Base-by-base conservation (phyloP, 2,113 vertebrate species). In the Alethe diademata region DNA sequence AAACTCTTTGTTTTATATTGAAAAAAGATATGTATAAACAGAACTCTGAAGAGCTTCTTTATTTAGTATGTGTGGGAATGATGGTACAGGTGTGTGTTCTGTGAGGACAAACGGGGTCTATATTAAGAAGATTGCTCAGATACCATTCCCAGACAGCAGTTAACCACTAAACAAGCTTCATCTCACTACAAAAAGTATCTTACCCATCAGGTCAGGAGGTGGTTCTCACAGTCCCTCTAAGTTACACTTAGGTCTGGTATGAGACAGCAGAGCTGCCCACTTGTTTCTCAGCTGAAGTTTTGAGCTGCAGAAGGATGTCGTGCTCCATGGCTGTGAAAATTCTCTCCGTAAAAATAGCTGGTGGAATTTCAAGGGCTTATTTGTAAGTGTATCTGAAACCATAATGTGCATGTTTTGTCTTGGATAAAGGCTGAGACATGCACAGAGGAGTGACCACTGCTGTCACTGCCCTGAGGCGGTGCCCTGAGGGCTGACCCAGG, bases 221-320 rank as follows among this genome's bases (percentile, higher is more conserved):
- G 36, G 23, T 87, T 75, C 48, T 85, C 38, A 24, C 61, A 69
- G 65, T 57, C 20, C 14, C 19, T 75, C 70, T 54, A 33, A 82
- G 45, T 57, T 72, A 58, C 28, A 5, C 26, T 91, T 89, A 15
- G 12, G 45, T 90, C 40, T 87, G 61, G 33, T 69, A 78, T 72
- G 70, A 82, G 61, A 82, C 19, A 74, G 56, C 73, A 70, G 73
- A 89, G 61, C 57, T 20, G 8, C 25, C 54, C 45, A 20, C 70
- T 92, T 79, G 28, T 65, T 82, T 85, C 50, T 94, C 70, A 86
- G 92, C 48, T 91, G 64, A 79, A 87, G 66, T 73, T 56, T 78
- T 1, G 40, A 86, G 25, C 58, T 85, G 23, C 19, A 14, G 29
- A 69, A 83, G 33, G 23, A 2, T 58, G 36, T 66, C 20, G 3